Conservation (phyloP, 2,888 invertebrate species). For the Poecilus cupreus region DNA sequence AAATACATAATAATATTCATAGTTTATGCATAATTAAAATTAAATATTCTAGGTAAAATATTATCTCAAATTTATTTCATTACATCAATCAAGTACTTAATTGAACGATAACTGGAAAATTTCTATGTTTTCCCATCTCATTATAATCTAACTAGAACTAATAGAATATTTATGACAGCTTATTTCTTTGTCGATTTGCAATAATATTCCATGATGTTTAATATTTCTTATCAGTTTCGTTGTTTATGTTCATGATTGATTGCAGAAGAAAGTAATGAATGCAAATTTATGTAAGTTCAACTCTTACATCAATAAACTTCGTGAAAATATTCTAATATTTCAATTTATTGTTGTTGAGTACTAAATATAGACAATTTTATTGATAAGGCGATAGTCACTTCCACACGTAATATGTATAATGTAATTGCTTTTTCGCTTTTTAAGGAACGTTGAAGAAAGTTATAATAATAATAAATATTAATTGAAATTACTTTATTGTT, state of each 20-base stretch:
- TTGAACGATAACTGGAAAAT: background rate
- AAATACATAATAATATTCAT: too few relatives aligned
- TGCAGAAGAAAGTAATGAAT: background rate
- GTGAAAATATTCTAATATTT: background rate
- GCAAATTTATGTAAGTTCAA: background rate
- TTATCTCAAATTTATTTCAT: too few relatives aligned
- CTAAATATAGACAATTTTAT: background rate
- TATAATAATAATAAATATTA: background rate
- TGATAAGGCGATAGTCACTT: background rate
- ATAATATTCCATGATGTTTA: too few relatives aligned
- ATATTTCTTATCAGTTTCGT: background rate
- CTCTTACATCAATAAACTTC: background rate
- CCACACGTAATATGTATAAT: background rate
- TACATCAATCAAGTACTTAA: too few relatives aligned
- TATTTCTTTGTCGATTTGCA: background rate
- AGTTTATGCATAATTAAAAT: too few relatives aligned
- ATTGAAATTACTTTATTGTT: too few relatives aligned
- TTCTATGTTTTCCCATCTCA: background rate
- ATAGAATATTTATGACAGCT: background rate
- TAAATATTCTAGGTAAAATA: too few relatives aligned
- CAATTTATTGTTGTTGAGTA: background rate
- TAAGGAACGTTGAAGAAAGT: background rate
- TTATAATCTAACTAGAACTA: too few relatives aligned
- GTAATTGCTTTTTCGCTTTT: background rate
- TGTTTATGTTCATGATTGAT: background rate